These are phyloP conservation scores for Australoheros scitulus DNA, from an alignment of 2,113 vertebrate species.

Conservation along the genomic window DNA sequence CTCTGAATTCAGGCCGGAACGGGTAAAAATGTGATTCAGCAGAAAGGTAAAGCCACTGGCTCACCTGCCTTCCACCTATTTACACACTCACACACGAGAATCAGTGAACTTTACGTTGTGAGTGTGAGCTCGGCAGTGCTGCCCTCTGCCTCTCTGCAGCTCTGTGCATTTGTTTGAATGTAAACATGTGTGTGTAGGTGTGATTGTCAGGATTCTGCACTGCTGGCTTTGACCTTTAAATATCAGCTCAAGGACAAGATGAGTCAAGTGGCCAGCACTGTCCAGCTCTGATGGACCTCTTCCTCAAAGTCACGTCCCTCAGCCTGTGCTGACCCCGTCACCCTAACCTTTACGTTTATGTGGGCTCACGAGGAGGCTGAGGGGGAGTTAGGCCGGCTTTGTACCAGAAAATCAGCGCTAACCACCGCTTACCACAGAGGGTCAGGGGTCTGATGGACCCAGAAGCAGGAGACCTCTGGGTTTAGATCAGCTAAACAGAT, in stretches of 20 bases:
- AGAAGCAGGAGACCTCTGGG: no score
- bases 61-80: background rate
- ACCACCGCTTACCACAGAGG: background rate
- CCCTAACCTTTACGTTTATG: background rate
- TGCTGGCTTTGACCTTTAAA: constrained; percentile 53
- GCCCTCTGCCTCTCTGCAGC: constrained; percentile 19
- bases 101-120: background rate
- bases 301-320: background rate
- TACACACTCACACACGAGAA: background rate
- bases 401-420: background rate
- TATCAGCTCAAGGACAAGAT: constrained; percentile 36
- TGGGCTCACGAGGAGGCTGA: background rate
- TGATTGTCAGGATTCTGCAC: background rate
- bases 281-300: background rate
- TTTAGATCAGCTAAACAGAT: background rate
- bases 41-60: background rate
- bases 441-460: background rate
- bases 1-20: background rate
- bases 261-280: background rate
- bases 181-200: constrained; percentile 45
- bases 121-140: constrained; percentile 32
- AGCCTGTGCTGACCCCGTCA: fast-evolving
- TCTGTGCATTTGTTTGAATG: constrained; percentile 57
- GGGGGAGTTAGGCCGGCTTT: fast-evolving
- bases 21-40: background rate